These are phyloP conservation scores for Silurus aristotelis DNA, from an alignment of 2,797 vertebrate species.

Conservation along the genomic window DNA sequence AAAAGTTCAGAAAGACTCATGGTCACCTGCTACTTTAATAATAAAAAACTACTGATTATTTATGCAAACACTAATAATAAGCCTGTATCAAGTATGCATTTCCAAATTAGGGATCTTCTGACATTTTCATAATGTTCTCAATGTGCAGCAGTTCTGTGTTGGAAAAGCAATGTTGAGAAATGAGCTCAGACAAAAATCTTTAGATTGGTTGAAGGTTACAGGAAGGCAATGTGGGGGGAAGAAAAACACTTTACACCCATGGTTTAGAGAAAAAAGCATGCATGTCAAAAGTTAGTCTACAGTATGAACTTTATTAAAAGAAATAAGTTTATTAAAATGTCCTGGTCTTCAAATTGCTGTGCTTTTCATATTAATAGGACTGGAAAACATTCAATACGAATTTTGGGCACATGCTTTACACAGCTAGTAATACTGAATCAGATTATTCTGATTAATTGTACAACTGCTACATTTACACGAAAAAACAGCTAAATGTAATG, in stretches of 20 bases:
- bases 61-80: neutral
- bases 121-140: neutral
- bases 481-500: neutral
- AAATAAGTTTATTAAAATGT: no score
- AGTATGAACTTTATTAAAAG: no score
- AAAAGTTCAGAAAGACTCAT: neutral
- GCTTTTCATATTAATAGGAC: neutral
- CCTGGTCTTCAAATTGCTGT: neutral
- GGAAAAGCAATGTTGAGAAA: no score
- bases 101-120: neutral
- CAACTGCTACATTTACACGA: neutral
- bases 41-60: neutral
- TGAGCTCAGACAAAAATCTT: no score
- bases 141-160: no score
- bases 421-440: neutral
- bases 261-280: no score
- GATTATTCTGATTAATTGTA: neutral
- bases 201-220: no score
- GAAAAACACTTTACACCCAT: no score
- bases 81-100: neutral
- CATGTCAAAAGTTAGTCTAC: no score
- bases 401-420: neutral
- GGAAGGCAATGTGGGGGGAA: no score
- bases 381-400: neutral
- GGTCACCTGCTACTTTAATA: neutral